Base-by-base conservation (phyloP, 2,888 invertebrate species). In the Fissipunctia ypsillon region DNA sequence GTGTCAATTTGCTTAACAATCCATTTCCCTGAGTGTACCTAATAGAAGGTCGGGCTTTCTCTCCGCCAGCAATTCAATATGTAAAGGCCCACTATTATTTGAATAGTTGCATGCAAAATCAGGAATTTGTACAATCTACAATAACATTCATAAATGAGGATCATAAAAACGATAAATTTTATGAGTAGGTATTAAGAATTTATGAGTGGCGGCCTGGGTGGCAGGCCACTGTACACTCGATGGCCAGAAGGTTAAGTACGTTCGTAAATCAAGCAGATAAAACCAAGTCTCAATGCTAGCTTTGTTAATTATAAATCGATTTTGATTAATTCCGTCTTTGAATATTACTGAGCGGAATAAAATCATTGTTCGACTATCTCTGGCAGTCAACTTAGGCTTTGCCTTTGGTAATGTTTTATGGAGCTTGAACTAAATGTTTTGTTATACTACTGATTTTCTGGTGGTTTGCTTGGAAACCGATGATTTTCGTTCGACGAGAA, bases 261-360 rank as follows among this genome's bases (percentile, higher is more conserved):
- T 61, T 9, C 68, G 68, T 81, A 84, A 84, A 81, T 80, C 84
- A 84, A 64, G 25, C 54, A 74, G 81, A 81, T 80, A 80, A 73
- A 74, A 66, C 80, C 75, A 66, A 52, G 60, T 41, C n/a, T 74
- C 80, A 81, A 84, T 84, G 80, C 52, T 25, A 25, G 83, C 84
- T 80, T 78, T 80, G 84, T 83, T 83, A 83, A 80, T 80, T 83
- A 79, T 83, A 66, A 78, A 73, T 72, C 80, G 80, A 80, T 83
- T 72, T 73, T 83, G 79, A 80, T 80, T 78, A 72, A 83, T 72
- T 83, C 31, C 6, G 28, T 69, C 79, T 59, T 57, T 78, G 22
- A 52, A 78, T 72, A 66, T 61, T n/a, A 64, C 1, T 66, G 69
- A 52, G 25, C 16, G 69, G 48, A 73, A 73, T 79, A 52, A 66